These are phyloP conservation scores for Campoplex capitator DNA, from an alignment of 2,888 invertebrate species.

Conservation along the genomic window DNA sequence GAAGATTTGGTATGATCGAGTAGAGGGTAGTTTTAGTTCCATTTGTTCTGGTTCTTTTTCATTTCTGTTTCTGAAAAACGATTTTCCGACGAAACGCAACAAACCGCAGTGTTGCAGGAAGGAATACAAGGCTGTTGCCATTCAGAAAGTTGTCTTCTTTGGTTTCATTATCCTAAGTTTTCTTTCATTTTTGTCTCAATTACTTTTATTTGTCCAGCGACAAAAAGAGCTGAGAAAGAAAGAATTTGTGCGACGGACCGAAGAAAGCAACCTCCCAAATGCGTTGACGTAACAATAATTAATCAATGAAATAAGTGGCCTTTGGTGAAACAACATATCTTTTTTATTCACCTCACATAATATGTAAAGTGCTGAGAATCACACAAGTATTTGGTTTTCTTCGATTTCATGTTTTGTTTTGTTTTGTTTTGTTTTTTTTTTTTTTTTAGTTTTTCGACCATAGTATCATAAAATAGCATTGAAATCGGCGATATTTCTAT, in stretches of 20 bases:
- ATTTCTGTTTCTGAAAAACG: slow-evolving; percentile 62
- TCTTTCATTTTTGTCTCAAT: background rate
- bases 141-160: slow-evolving; percentile 83
- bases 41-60: slow-evolving; percentile 33
- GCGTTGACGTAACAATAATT: slow-evolving; percentile 80
- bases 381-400: slow-evolving; percentile 74
- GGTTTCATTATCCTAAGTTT: slow-evolving; percentile 7
- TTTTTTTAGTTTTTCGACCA: slow-evolving; percentile 39
- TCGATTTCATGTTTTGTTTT: slow-evolving; percentile 11
- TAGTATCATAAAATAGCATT: slow-evolving; percentile 71
- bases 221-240: slow-evolving; percentile 6
- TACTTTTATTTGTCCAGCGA: slow-evolving; percentile 16
- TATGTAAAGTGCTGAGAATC: slow-evolving; percentile 81
- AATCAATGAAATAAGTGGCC: slow-evolving; percentile 83
- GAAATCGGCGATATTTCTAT: slow-evolving; percentile 49
- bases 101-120: slow-evolving; percentile 79
- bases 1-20: slow-evolving; percentile 50
- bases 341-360: slow-evolving; percentile 84
- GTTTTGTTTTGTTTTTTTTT: background rate
- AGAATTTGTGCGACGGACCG: slow-evolving; percentile 59
- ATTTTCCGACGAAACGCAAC: slow-evolving; percentile 72
- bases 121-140: slow-evolving; percentile 83
- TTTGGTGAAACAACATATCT: slow-evolving; percentile 80
- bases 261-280: slow-evolving; percentile 84
- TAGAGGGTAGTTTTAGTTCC: slow-evolving; percentile 47